Base-by-base conservation (phyloP, 2,113 vertebrate species). In the Sturnira hondurensis region DNA sequence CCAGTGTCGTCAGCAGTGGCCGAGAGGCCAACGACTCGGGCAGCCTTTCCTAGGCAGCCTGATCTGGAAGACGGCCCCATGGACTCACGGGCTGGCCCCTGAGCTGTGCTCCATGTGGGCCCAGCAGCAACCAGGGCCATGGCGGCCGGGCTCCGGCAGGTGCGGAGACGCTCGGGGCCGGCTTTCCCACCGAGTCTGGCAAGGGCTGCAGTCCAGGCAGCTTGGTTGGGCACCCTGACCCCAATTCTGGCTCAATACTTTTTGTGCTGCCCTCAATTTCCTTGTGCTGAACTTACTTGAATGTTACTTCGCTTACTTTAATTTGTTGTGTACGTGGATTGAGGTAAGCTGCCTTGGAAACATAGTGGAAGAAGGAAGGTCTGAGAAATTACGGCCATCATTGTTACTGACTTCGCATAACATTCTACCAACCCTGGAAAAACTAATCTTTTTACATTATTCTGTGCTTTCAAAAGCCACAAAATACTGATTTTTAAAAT, bases 171-270 rank as follows among this genome's bases (percentile, higher is more conserved):
- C 16, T 3, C 43, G 10, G 33, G 43, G 52, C 68, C 2, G 0
- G 19, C 36, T 9, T 7, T 15, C 0, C 0, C 3, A 15, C 90
- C 5, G 2, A 2, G 11, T 0, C 22, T 2, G 0, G 17, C 43
- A 3, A 28, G 47, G 10, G 43, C 43, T 68, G 10, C 0, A 24
- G 63, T 13, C 77, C 6, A 24, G 47, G 8, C 10, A 13, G 82
- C 71, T 4, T 1, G 54, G 3, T 2, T 0, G 12, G 5, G 13
- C 0, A 1, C 33, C n/a, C 19, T 15, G 24, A 28, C 12, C 5
- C 17, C 33, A 1, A 31, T 78, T 45, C n/a, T 1, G 50, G 43
- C 65, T 74, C 58, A 8, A 0, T 45, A 63, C 31, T 67, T n/a
- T 13, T 63, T 81, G 41, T 71, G 13, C n/a, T 82, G 24, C 31